Evolutionary conservation across 2,888 invertebrate species (phyloP).

Genomic region (Agonopterix arenella): DNA sequence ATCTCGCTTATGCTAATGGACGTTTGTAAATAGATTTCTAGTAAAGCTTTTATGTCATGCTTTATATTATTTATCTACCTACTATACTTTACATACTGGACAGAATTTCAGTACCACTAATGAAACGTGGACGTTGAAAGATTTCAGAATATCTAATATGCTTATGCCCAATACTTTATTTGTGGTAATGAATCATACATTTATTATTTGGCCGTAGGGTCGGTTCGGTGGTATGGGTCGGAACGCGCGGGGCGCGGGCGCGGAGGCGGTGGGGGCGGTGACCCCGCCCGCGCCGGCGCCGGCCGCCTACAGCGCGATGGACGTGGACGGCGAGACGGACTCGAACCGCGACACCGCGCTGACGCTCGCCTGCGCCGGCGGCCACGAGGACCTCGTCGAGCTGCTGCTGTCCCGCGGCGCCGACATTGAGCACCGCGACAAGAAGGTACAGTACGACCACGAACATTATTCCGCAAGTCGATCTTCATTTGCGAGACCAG

Average conservation of each 20-base stretch:
- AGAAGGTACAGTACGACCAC: slow-evolving; percentile 77
- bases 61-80: too few relatives aligned
- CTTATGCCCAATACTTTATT: too few relatives aligned
- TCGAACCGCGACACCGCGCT: slow-evolving; percentile 99
- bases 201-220: slow-evolving; percentile 20
- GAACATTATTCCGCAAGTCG: too few relatives aligned
- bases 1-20: too few relatives aligned
- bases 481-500: too few relatives aligned
- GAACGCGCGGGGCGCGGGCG: slow-evolving; percentile 26
- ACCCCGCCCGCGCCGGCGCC: slow-evolving; percentile 63
- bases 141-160: too few relatives aligned
- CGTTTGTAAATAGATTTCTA: too few relatives aligned
- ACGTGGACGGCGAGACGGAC: slow-evolving; percentile 98
- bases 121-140: too few relatives aligned
- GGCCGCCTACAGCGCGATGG: slow-evolving; percentile 85
- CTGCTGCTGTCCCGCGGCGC: slow-evolving; percentile 94
- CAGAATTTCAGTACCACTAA: too few relatives aligned
- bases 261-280: slow-evolving; percentile 27
- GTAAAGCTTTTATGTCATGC: too few relatives aligned
- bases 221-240: slow-evolving; percentile 41
- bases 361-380: slow-evolving; percentile 97
- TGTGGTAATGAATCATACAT: too few relatives aligned
- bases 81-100: too few relatives aligned
- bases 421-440: slow-evolving; percentile 98
- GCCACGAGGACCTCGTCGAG: slow-evolving; percentile 96